Base-by-base conservation (phyloP, 2,888 invertebrate species). In the Noctua janthe region DNA sequence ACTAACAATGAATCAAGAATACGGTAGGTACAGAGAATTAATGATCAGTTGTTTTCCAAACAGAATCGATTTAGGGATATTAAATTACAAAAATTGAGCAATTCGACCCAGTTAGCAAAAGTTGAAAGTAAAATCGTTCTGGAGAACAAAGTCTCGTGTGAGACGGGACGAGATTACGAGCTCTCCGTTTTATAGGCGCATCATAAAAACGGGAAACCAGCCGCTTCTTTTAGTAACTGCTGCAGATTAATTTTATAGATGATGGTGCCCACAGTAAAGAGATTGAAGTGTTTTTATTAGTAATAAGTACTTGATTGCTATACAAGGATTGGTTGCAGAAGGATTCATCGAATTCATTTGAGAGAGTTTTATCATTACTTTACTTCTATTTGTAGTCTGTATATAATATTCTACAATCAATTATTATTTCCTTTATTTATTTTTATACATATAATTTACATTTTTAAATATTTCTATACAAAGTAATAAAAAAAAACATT, bases 121-220 rank as follows among this genome's bases (percentile, higher is more conserved):
- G 91, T 91, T 91, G 90, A 90, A 92, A 91, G 90, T 91, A 87
- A 90, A 91, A 91, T 90, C 84, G 86, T 89, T 88, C 84, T 76
- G 72, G 74, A 89, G 90, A 91, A 91, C 90, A 92, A 91, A 92
- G 91, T 91, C 86, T 86, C 77, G 84, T 83, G 85, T 84, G 85
- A 89, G 83, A 88, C 86, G 85, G 89, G 90, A 92, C 92, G 91
- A 88, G 89, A 93, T 95, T 93, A 95, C 94, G 94, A 94, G 91
- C 94, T 94, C 94, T 95, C 92, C 89, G 93, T 94, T 96, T 96
- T 94, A 96, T 95, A 93, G 92, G 87, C 91, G 91, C 85, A 91
- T 94, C 92, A 95, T 95, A 96, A 95, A 95, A 95, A 93, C 79
- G 90, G 91, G 91, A 93, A 93, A 92, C 93, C 92, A 92, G 94